Base-by-base conservation (phyloP, 2,797 vertebrate species). In the Phoebastria nigripes region DNA sequence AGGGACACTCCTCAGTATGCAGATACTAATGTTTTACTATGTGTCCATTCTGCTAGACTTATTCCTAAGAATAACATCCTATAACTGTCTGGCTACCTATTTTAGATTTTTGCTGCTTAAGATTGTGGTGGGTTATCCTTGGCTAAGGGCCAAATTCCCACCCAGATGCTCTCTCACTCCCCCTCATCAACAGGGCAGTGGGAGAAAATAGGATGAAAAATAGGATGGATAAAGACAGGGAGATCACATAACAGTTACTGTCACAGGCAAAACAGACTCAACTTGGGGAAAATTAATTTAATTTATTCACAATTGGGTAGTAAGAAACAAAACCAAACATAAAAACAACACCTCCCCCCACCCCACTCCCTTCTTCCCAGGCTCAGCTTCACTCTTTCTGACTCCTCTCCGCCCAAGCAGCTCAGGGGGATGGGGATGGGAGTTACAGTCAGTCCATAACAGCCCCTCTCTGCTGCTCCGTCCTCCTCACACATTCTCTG, bases 401-500 rank as follows among this genome's bases (percentile, higher is more conserved):
- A 77, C 24, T 55, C 20, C 10, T 56, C 2, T 81, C 29, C 37
- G n/a, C 29, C 17, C 13, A 37, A 2, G 33, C 17, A 90, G 22
- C 22, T 29, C 56, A 46, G 18, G 11, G 5, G 11, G 3, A 22
- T 47, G 24, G 31, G 11, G 8, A 67, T 66, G 52, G 35, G 49
- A 17, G 11, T 33, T n/a, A 39, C 16, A 25, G 19, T 67, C 35
- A 66, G 28, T 41, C 65, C 62, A 22, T 39, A 44, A 54, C 25
- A 25, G 26, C 3, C 37, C 8, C 41, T 52, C 12, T 52, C 5
- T 46, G 4, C 28, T 6, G 1, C 12, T 79, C 37, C 8, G 0
- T 58, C 25, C 25, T 82, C 31, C 24, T 82, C 62, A 62, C 21
- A 13, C 19, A 6, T 37, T 65, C 22, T 12, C 39, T 72, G 7